Evolutionary conservation across 2,113 vertebrate genomes (phyloP).

Genomic region (Dipodomys ordii): DNA sequence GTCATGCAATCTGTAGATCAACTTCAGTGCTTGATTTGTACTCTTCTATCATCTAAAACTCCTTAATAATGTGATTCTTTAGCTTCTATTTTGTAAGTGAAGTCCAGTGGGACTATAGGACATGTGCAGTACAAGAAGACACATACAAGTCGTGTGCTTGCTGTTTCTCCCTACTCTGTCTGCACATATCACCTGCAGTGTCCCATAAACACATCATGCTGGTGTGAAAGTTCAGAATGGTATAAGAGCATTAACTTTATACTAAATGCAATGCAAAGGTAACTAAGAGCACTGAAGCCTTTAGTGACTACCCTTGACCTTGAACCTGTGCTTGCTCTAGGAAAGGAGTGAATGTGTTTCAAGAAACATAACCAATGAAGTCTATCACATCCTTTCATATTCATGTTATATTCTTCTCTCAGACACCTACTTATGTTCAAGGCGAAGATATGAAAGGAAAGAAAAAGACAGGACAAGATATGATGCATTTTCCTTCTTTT

Average conservation of each 20-base stretch:
- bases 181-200: background rate
- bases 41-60: background rate
- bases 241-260: background rate
- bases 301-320: background rate
- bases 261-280: background rate
- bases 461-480: background rate
- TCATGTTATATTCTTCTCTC: background rate
- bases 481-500: background rate
- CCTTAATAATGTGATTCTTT: background rate
- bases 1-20: no score
- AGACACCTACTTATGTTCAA: background rate
- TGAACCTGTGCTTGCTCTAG: background rate
- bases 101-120: background rate
- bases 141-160: accelerated
- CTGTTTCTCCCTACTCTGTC: background rate
- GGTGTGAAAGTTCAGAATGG: background rate
- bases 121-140: background rate
- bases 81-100: background rate
- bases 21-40: background rate
- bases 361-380: background rate
- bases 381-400: background rate
- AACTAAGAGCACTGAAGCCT: background rate
- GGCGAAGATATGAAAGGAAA: background rate
- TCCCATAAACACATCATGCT: background rate
- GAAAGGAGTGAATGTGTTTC: background rate